Evolutionary conservation across 2,113 vertebrate species (phyloP).

Genomic region (Microtus pennsylvanicus): DNA sequence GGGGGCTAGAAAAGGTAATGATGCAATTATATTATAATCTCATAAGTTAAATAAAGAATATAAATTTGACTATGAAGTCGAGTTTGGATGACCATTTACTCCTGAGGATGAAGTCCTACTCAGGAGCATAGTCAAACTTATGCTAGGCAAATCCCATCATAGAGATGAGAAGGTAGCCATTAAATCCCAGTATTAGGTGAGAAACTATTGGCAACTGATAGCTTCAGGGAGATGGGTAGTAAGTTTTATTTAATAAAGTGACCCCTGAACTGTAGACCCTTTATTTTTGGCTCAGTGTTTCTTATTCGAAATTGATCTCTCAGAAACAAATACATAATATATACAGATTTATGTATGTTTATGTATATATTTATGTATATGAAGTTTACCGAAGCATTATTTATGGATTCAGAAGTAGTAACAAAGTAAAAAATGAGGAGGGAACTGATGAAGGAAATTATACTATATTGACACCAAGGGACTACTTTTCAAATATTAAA

Average conservation of each 20-base stretch:
- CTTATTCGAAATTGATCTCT: no score
- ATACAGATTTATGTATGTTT: background rate
- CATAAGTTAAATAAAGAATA: background rate
- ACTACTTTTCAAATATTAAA: conserved; percentile 25
- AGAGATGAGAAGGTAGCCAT: background rate
- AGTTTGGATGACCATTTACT: background rate
- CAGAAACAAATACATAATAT: background rate
- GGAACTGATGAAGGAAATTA: conserved; percentile 29
- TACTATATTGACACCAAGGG: background rate
- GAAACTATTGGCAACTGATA: background rate
- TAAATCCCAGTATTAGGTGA: background rate
- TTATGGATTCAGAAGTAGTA: conserved; percentile 11
- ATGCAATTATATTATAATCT: background rate
- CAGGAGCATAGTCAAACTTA: background rate
- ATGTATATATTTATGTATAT: background rate
- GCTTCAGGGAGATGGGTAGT: background rate
- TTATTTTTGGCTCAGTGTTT: background rate
- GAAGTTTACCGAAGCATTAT: background rate
- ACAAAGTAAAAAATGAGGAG: conserved; percentile 22
- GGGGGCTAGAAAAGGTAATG: background rate
- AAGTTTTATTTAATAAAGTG: background rate
- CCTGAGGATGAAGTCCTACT: background rate
- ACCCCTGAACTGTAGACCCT: background rate
- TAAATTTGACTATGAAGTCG: background rate
- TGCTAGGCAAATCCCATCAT: no score